Conservation (phyloP, 2,888 invertebrate species). For the Tinea semifulvella region DNA sequence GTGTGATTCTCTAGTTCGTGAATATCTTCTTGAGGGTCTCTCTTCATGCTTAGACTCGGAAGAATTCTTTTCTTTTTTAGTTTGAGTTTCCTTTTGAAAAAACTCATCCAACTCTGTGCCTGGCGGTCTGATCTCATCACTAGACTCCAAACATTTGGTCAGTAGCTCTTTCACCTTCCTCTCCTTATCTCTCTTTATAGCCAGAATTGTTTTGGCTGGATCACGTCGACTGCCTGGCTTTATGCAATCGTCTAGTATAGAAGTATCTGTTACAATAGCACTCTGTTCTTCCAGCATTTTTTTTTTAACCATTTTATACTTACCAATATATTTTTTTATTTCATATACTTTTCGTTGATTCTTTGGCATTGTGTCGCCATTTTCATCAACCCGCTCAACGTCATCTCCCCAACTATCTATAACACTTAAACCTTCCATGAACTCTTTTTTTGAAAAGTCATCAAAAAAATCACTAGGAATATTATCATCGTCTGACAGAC, state of each 20-base stretch:
- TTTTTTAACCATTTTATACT: neutral
- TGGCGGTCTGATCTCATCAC: conserved; percentile 47
- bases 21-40: neutral
- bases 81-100: conserved; percentile 29
- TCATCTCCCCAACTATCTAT: conserved; percentile 54
- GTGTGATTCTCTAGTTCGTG: neutral
- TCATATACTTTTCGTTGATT: conserved; percentile 3
- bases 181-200: conserved; percentile 52
- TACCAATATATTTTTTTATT: neutral
- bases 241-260: conserved; percentile 36
- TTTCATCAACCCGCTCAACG: neutral
- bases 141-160: conserved; percentile 46
- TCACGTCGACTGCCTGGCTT: conserved; percentile 56
- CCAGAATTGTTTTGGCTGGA: conserved; percentile 50
- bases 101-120: conserved; percentile 57
- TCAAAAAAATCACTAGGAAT: conserved; percentile 60
- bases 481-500: conserved; percentile 31
- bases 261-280: neutral
- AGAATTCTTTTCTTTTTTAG: no score
- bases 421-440: conserved; percentile 56
- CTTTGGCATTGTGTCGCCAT: neutral
- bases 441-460: conserved; percentile 54
- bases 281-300: neutral
- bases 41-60: no score
- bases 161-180: conserved; percentile 51